Evolutionary conservation across 2,888 invertebrate species (phyloP), one percentile per base, ranked within the genome.

Genomic region (Melieria crassipennis): DNA sequence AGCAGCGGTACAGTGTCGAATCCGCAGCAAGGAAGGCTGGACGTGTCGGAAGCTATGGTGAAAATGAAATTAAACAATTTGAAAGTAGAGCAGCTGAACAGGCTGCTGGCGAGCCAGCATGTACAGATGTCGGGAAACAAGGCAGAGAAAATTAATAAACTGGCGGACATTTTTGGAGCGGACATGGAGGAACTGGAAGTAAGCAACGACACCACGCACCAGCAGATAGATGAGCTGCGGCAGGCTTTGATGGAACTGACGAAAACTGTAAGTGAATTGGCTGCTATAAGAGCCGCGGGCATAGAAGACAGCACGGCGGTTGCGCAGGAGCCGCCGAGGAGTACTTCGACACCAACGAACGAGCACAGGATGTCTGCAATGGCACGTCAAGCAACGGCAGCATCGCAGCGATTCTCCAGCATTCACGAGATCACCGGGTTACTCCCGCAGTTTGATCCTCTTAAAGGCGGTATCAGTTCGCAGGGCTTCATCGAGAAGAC

Each of bases 371-470:
- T 30, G 42, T 58, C n/a, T 10, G 58, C 42, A 58, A 56, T 16
- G 16, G 3, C 56, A 4, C 13, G 13, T 11, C 5, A 47, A 16
- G 46, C 13, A 47, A 10, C 47, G 60, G 45, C 3, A 30, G 30
- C 30, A 2, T 30, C 30, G 30, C 30, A 30, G 30, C 30, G 30
- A 30, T 30, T 30, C 3, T 30, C 30, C 30, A 3, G 30, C 30
- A 30, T 30, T 30, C 30, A 30, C 30, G 30, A 30, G 30, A 30
- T 30, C 30, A 30, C 30, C 30, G 30, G n/a, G n/a, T n/a, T n/a
- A n/a, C n/a, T n/a, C n/a, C n/a, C n/a, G n/a, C n/a, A 43, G 11
- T 64, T 64, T 42, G 50, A 64, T 42, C 64, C 64, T 7, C 7
- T 61, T 7, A 61, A 61, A 30, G 61, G 61, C 10, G 43, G 11